These are phyloP conservation scores for Cheilosia vulpina DNA, from an alignment of 2,888 invertebrate species.

Conservation along the genomic window DNA sequence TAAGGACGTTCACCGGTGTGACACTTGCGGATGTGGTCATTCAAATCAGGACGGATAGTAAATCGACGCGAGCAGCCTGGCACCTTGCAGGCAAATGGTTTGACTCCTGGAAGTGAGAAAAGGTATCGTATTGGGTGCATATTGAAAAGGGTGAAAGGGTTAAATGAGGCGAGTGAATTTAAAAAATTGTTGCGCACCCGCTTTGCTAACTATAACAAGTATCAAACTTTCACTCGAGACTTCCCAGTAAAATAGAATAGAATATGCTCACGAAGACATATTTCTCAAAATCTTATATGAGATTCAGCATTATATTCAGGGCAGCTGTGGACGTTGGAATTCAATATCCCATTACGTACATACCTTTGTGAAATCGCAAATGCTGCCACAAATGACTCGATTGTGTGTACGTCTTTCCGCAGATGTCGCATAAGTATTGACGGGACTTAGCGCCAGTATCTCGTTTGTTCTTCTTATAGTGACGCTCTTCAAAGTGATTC, in stretches of 20 bases:
- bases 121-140: too few species aligned
- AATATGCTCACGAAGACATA: too few species aligned
- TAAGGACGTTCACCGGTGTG: conserved; percentile 87
- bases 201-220: too few species aligned
- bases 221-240: too few species aligned
- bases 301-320: too few species aligned
- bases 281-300: too few species aligned
- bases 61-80: conserved; percentile 86
- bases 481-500: conserved; percentile 85
- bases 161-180: too few species aligned
- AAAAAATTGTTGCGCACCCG: too few species aligned
- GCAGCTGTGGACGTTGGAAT: not conserved
- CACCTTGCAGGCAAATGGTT: conserved; percentile 86
- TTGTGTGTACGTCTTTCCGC: conserved; percentile 86
- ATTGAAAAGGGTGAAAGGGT: too few species aligned
- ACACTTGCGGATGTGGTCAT: conserved; percentile 87
- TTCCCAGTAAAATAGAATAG: too few species aligned
- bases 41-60: conserved; percentile 87
- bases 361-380: conserved; percentile 87
- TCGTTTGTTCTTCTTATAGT: conserved; percentile 84
- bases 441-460: conserved; percentile 81
- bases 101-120: conserved; percentile 84
- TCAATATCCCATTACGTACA: conserved; percentile 20
- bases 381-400: conserved; percentile 88
- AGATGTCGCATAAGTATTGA: conserved; percentile 86